A percentile compares a stretch with the other conserved stretches of the same genome.
Evolutionary conservation across 2,113 vertebrate species (phyloP).

Genomic region (Leucoraja erinaceus): DNA sequence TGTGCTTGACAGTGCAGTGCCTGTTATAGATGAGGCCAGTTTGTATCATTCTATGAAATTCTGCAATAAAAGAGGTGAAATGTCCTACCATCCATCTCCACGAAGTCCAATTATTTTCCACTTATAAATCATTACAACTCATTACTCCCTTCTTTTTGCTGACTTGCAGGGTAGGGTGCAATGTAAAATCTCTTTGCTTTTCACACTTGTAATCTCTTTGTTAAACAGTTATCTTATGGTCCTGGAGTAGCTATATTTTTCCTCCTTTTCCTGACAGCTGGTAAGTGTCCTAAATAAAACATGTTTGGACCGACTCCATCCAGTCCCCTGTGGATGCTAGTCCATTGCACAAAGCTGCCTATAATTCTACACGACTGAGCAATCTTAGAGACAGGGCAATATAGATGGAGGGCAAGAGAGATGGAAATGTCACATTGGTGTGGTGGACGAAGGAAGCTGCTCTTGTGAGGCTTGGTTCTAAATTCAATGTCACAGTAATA

Average conservation of each 20-base stretch:
- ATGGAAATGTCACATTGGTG: no score
- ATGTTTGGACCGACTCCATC: background rate
- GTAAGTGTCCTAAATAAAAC: conserved; percentile 26
- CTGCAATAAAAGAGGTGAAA: conserved; percentile 38
- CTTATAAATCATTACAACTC: conserved; percentile 39
- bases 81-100: conserved; percentile 36
- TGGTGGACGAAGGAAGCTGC: background rate
- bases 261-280: conserved; percentile 14
- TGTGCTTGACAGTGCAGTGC: conserved; percentile 36
- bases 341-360: conserved; percentile 5
- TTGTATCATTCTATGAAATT: conserved; percentile 35
- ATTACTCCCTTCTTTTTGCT: conserved; percentile 36
- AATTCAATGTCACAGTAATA: background rate
- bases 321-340: conserved; percentile 30
- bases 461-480: conserved; percentile 7
- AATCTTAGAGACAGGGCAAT: conserved; percentile 20
- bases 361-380: conserved; percentile 21
- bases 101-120: conserved; percentile 38
- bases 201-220: conserved; percentile 22
- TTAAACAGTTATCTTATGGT: conserved; percentile 27
- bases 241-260: background rate
- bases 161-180: conserved; percentile 27
- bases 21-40: conserved; percentile 35
- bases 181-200: conserved; percentile 29
- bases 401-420: conserved; percentile 8